These are phyloP conservation scores for Flexamia atlantica DNA, from an alignment of 2,888 invertebrate genomes.

Conservation along the genomic window DNA sequence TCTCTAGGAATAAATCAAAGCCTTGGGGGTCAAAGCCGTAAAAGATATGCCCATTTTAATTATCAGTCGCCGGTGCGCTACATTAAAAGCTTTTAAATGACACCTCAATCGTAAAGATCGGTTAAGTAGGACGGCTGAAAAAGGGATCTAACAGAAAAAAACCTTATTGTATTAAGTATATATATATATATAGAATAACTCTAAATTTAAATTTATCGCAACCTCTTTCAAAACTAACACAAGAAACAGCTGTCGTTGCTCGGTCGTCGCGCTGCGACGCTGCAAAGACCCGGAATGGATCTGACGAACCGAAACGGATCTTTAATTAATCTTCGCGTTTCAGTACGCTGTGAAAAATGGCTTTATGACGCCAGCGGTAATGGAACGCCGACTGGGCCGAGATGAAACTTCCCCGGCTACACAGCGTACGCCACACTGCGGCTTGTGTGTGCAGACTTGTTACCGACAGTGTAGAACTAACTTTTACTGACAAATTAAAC, in stretches of 20 bases:
- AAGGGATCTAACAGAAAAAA: no score
- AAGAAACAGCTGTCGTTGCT: not conserved
- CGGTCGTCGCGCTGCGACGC: not conserved
- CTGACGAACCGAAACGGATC: not conserved
- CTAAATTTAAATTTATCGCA: not conserved
- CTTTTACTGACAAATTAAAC: no score
- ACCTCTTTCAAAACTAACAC: not conserved
- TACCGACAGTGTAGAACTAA: not conserved
- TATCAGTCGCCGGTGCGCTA: no score
- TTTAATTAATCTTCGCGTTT: not conserved
- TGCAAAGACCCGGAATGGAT: not conserved
- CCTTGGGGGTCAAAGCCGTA: no score
- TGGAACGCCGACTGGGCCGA: not conserved
- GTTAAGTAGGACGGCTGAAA: no score
- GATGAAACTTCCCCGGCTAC: not conserved
- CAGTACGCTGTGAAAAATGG: not conserved
- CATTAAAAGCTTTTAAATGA: no score
- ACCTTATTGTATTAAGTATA: no score
- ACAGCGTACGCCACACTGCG: not conserved
- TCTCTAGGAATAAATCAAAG: no score
- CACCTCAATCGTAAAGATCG: no score
- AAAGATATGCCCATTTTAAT: no score
- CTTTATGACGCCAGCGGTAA: slow-evolving; percentile 5
- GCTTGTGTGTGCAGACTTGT: no score
- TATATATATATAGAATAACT: no score